Evolutionary conservation across 2,888 invertebrate genomes (phyloP).

Genomic region (Tholera decimalis): DNA sequence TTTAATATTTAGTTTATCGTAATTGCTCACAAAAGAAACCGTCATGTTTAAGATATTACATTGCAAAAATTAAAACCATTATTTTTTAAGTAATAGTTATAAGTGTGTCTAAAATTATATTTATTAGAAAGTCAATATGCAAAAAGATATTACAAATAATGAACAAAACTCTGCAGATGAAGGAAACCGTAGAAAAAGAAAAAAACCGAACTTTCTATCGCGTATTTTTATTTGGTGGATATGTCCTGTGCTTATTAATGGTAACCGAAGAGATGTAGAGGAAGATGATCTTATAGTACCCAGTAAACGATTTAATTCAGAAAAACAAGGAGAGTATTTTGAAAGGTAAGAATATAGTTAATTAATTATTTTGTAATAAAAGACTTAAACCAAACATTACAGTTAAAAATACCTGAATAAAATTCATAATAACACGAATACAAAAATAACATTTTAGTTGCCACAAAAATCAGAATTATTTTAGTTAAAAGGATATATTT

Average conservation of each 20-base stretch:
- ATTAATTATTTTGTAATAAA: background rate
- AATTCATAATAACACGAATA: background rate
- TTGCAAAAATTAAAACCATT: constrained; percentile 23
- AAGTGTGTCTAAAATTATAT: constrained; percentile 31
- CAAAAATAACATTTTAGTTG: background rate
- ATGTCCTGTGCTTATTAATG: constrained; percentile 88
- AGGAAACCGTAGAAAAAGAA: constrained; percentile 64
- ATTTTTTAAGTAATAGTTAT: constrained; percentile 9
- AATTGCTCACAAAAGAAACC: constrained; percentile 31
- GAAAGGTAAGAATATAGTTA: constrained; percentile 84
- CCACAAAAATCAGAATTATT: background rate
- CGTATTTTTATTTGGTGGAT: constrained; percentile 87
- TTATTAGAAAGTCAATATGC: constrained; percentile 40
- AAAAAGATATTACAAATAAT: constrained; percentile 28
- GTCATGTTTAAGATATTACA: constrained; percentile 28
- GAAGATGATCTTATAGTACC: constrained; percentile 93
- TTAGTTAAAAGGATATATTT: background rate
- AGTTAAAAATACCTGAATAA: background rate
- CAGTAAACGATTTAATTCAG: constrained; percentile 92
- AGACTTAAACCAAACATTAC: too few species aligned
- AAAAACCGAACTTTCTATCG: constrained; percentile 82
- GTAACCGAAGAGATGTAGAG: constrained; percentile 91
- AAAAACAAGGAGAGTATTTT: constrained; percentile 91
- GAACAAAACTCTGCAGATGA: constrained; percentile 37
- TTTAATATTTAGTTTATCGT: constrained; percentile 49